Percentiles rank a stretch among this genome's conserved stretches.
These are phyloP conservation scores for Motacilla alba DNA, from an alignment of 2,113 vertebrate species.

Conservation along the genomic window DNA sequence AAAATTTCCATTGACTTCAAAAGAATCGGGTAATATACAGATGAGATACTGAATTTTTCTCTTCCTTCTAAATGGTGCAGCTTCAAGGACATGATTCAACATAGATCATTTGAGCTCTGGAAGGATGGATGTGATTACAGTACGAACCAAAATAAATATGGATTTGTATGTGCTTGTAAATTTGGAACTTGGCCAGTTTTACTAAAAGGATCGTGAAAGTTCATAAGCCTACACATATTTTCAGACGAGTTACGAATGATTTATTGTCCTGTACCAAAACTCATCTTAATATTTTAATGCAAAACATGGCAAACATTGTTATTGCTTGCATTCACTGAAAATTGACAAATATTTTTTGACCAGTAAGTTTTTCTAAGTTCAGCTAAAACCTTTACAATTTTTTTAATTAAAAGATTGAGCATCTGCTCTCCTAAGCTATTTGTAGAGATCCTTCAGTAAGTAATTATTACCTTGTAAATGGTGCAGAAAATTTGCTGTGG, in stretches of 20 bases:
- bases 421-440: background rate
- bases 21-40: background rate
- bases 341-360: background rate
- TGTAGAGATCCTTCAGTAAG: background rate
- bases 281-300: background rate
- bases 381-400: background rate
- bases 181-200: background rate
- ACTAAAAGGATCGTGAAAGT: background rate
- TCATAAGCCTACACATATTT: background rate
- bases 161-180: background rate
- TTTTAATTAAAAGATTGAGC: background rate
- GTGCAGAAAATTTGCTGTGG: background rate
- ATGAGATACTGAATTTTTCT: background rate
- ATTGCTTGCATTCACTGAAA: background rate
- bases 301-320: background rate
- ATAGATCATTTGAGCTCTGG: background rate
- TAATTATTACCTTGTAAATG: background rate
- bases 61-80: background rate
- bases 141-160: background rate
- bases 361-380: background rate
- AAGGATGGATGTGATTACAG: background rate
- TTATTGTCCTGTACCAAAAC: background rate
- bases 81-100: background rate
- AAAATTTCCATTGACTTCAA: background rate
- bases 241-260: background rate